phyloP scores from a whole-genome alignment of 2,797 vertebrate genomes.

The Helostoma temminkii region DNA sequence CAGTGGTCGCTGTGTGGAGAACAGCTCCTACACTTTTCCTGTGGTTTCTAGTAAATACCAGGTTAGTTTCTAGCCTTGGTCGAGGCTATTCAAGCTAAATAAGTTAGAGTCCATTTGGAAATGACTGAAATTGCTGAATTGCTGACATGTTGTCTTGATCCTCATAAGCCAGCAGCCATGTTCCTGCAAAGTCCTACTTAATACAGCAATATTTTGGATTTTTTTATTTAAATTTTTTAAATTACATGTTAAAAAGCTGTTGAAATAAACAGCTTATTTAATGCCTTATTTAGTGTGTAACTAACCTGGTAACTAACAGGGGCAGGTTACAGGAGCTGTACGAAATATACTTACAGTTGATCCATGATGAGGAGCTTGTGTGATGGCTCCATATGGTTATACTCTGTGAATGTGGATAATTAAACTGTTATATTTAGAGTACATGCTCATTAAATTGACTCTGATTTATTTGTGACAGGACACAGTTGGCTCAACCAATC shows the following conservation, averaged over 20 bases:
- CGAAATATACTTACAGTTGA: no score
- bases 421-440: not conserved
- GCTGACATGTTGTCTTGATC: not conserved
- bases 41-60: not conserved
- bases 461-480: conserved; percentile 61
- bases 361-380: conserved; percentile 12
- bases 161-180: not conserved
- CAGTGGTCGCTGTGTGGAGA: not conserved
- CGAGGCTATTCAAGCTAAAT: no score
- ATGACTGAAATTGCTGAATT: no score
- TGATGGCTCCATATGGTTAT: not conserved
- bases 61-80: no score
- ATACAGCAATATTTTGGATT: no score
- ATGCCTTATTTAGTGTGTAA: not conserved
- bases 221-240: no score
- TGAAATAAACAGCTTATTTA: not conserved
- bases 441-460: not conserved
- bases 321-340: not conserved
- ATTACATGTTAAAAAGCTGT: no score
- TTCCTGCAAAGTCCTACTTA: no score
- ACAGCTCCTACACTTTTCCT: not conserved
- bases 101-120: no score
- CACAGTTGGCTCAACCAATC: conserved; percentile 50
- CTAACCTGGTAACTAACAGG: not conserved
- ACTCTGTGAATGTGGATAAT: not conserved